These are phyloP conservation scores for Ochropleura plecta DNA, from an alignment of 2,888 invertebrate species.

Conservation along the genomic window DNA sequence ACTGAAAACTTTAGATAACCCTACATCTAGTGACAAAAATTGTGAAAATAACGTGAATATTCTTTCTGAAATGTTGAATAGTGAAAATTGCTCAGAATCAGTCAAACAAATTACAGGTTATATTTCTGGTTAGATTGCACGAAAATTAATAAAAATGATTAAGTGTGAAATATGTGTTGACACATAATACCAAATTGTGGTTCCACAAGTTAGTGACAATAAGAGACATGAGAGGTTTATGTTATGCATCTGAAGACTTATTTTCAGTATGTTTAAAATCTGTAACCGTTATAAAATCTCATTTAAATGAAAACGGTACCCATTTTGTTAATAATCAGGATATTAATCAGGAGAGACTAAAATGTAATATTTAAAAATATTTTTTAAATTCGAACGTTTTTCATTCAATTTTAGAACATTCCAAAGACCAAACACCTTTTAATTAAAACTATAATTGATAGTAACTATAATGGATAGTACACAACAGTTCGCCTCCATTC, in stretches of 20 bases:
- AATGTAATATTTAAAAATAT: slow-evolving; percentile 7
- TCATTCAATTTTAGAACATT: not conserved
- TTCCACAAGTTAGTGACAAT: not conserved
- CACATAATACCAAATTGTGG: not conserved
- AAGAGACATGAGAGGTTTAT: slow-evolving; percentile 4
- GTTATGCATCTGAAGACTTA: not conserved
- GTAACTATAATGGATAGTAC: too few species aligned
- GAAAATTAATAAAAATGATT: slow-evolving; percentile 4
- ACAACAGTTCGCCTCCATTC: slow-evolving; percentile 8
- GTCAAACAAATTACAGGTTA: slow-evolving; percentile 5
- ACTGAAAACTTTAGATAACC: not conserved
- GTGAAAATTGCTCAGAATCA: slow-evolving; percentile 3
- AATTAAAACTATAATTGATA: slow-evolving; percentile 20
- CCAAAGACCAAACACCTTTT: slow-evolving; percentile 10
- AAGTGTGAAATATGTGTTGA: slow-evolving; percentile 1
- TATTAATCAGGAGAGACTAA: slow-evolving; percentile 3
- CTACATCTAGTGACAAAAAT: slow-evolving; percentile 5
- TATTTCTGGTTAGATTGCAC: slow-evolving; percentile 10
- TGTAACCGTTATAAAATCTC: not conserved
- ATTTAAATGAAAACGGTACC: slow-evolving; percentile 7
- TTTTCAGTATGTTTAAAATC: slow-evolving; percentile 10
- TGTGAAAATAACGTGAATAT: slow-evolving; percentile 1
- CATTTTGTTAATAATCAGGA: slow-evolving; percentile 3
- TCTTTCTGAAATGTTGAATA: slow-evolving; percentile 1
- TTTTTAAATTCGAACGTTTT: not conserved